Percentiles rank a stretch among this genome's conserved stretches.
phyloP scores from a whole-genome alignment of 2,888 invertebrate genomes.

The Dendrolimus pini region DNA sequence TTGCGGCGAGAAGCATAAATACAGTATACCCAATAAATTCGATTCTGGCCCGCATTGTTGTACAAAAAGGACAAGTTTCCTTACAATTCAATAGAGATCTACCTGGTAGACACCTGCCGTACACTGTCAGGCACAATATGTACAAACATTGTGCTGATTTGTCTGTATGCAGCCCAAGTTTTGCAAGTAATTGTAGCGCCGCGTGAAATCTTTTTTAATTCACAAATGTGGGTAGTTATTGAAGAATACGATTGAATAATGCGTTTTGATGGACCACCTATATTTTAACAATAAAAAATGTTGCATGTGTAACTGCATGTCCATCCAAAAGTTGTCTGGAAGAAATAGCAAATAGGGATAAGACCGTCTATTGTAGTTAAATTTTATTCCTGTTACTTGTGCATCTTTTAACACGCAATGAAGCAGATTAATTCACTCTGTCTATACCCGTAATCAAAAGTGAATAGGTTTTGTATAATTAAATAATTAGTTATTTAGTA shows the following conservation, averaged over 20 bases:
- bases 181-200: constrained; percentile 54
- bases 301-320: too few relatives aligned
- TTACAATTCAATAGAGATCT: constrained; percentile 51
- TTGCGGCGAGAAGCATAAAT: background rate
- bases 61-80: constrained; percentile 37
- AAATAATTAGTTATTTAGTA: too few relatives aligned
- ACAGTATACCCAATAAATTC: too few relatives aligned
- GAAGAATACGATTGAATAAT: background rate
- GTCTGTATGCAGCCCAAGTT: background rate
- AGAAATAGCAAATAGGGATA: too few relatives aligned
- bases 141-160: constrained; percentile 3
- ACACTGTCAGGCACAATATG: constrained; percentile 10
- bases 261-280: constrained; percentile 4
- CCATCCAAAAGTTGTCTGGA: too few relatives aligned
- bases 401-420: too few relatives aligned
- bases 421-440: too few relatives aligned
- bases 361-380: too few relatives aligned
- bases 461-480: too few relatives aligned
- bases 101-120: constrained; percentile 63
- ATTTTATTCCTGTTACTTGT: too few relatives aligned
- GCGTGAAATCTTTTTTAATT: constrained; percentile 39
- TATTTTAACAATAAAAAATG: background rate
- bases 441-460: too few relatives aligned
- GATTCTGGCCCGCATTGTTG: constrained; percentile 21
- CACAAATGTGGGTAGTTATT: background rate